These are phyloP conservation scores for Cydia fagiglandana DNA, from an alignment of 1,140 invertebrate genomes.

Conservation along the genomic window DNA sequence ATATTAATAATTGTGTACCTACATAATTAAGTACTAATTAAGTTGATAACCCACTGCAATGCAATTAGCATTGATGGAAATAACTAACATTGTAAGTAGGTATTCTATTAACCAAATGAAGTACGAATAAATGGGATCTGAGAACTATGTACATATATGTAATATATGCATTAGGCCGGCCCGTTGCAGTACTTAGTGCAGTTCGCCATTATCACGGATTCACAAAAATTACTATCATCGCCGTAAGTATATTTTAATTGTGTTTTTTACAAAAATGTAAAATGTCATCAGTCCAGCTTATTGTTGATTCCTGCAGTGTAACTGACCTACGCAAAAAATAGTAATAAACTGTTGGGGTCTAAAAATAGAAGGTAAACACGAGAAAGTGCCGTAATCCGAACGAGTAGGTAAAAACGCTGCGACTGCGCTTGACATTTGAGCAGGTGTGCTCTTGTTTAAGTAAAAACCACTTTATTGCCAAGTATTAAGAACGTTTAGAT, in stretches of 20 bases:
- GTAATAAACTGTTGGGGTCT: constrained; percentile 8
- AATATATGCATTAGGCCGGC: too few relatives aligned
- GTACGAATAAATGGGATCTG: neutral
- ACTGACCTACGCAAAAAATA: constrained; percentile 10
- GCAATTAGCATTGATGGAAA: neutral
- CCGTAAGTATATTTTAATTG: neutral
- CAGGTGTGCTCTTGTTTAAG: constrained; percentile 14
- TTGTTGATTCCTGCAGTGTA: neutral
- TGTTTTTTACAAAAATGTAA: neutral
- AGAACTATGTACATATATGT: neutral
- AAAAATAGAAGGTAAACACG: constrained; percentile 29
- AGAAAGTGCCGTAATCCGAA: constrained; percentile 26
- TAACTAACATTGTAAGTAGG: neutral
- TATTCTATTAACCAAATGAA: neutral
- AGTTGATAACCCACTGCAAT: neutral
- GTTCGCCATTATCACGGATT: too few relatives aligned
- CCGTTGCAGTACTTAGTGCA: too few relatives aligned
- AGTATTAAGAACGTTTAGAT: neutral
- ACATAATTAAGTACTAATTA: neutral
- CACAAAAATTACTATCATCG: too few relatives aligned
- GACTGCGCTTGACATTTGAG: constrained; percentile 20
- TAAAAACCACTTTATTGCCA: neutral
- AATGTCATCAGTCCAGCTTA: neutral
- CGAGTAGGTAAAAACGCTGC: neutral
- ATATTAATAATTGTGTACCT: neutral